Base-by-base conservation (phyloP, 2,888 invertebrate genomes). In the Muscina levida region DNA sequence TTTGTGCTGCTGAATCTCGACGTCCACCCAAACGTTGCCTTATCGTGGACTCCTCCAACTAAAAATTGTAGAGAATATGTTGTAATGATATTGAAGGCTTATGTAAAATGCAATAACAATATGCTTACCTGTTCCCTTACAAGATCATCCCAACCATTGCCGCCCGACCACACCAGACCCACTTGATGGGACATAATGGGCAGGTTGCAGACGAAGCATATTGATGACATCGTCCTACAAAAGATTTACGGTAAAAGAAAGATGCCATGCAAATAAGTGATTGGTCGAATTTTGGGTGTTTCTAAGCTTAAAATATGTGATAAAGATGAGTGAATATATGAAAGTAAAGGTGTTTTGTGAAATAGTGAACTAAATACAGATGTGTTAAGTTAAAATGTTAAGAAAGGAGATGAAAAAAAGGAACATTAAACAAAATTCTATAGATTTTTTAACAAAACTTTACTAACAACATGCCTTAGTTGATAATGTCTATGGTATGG, bases 161-260 rank as follows among this genome's bases (percentile, higher is more conserved):
- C 97, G 68, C 97, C 97, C 88, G 96, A 96, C 97, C 97, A 97
- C 90, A 97, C 95, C 91, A 97, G 92, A 65, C 97, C 97, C 88
- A 97, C 97, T 93, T 97, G 97, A 92, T 97, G 97, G 84, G 96
- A 97, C 91, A 97, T 93, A 90, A 97, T 97, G 87, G 97, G 97
- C 89, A 97, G 93, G 92, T 97, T 97, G 95, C 97, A 97, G 87
- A 97, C 97, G 93, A 97, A 97, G 92, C 97, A 97, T 92, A 97
- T 95, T 91, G 97, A 95, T 89, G 96, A 95, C 96, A 97, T 96
- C 90, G 95, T 96, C 94, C 97, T 97, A 94, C 5, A 42, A 42
- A 37, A 31, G 37, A 57, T 56, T 57, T 19, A 51, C 42, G 48
- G 70, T 53, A 24, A 42, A 39, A 51, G 15, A 71, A 39, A 71